Evolutionary conservation across 2,113 vertebrate genomes (phyloP).

Genomic region (Myotis davidii): DNA sequence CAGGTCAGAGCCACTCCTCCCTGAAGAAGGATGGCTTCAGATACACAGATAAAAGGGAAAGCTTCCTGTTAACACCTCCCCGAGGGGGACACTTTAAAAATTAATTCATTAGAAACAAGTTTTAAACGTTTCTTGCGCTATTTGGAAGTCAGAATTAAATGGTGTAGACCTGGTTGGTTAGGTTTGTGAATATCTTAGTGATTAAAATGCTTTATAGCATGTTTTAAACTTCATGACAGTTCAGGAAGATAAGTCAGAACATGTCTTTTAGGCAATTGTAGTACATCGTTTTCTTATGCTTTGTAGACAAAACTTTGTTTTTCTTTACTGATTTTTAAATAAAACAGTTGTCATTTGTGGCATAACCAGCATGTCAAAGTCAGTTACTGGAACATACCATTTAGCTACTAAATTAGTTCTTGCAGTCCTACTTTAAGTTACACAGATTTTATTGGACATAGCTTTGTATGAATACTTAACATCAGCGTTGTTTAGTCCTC

Average conservation of each 20-base stretch:
- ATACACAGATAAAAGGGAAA: not conserved
- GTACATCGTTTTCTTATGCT: conserved; percentile 4
- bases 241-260: conserved; percentile 4
- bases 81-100: not conserved
- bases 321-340: conserved; percentile 47
- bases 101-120: not conserved
- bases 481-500: not conserved
- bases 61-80: not conserved
- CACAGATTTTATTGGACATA: not conserved
- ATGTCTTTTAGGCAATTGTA: not conserved
- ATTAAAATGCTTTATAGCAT: not conserved
- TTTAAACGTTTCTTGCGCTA: not conserved
- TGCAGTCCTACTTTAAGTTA: not conserved
- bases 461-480: not conserved
- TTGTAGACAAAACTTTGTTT: not conserved
- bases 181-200: not conserved
- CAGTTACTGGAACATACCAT: not conserved
- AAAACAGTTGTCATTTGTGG: conserved; percentile 26
- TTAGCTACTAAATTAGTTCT: conserved; percentile 22
- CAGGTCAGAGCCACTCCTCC: not conserved
- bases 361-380: not conserved
- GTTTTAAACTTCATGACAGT: not conserved
- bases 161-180: not conserved
- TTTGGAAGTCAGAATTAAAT: not conserved
- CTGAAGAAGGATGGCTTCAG: not conserved